Evolutionary conservation across 2,797 vertebrate species (phyloP).

Genomic region (Notamacropus eugenii): DNA sequence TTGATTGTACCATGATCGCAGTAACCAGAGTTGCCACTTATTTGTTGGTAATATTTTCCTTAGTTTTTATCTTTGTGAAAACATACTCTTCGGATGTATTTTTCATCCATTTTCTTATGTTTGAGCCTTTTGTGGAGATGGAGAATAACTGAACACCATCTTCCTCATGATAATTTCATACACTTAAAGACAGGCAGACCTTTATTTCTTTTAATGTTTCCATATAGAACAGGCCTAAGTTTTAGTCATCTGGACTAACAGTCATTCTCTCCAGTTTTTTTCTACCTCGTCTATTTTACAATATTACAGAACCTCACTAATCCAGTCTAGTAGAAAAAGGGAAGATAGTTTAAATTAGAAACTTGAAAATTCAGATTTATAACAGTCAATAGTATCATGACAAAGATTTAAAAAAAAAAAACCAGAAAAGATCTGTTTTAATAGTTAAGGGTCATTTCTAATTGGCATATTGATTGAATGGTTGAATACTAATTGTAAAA

Average conservation of each 20-base stretch:
- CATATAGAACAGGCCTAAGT: not conserved
- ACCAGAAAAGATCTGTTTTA: not conserved
- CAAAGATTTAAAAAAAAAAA: not conserved
- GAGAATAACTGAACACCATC: slow-evolving; percentile 14
- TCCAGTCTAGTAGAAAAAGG: slow-evolving; percentile 26
- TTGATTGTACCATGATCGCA: not conserved
- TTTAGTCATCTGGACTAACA: not conserved
- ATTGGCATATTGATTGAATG: slow-evolving; percentile 23
- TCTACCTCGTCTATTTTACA: slow-evolving; percentile 30
- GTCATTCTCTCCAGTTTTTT: slow-evolving; percentile 13
- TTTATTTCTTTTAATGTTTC: slow-evolving; percentile 37
- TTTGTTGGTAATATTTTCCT: not conserved
- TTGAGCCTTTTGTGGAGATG: slow-evolving; percentile 33
- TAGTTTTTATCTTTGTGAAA: slow-evolving; percentile 44
- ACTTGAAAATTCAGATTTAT: slow-evolving; percentile 47
- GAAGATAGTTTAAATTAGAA: slow-evolving; percentile 21
- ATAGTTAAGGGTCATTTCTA: slow-evolving; percentile 44
- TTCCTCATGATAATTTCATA: slow-evolving; percentile 30
- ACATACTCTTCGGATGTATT: slow-evolving; percentile 26
- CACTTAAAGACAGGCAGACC: slow-evolving; percentile 18
- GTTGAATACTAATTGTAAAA: not conserved
- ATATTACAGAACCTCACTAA: slow-evolving; percentile 45
- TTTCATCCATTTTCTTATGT: slow-evolving; percentile 34
- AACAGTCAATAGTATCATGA: slow-evolving; percentile 15
- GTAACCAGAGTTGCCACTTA: not conserved